Base-by-base conservation (phyloP, 2,113 vertebrate genomes). In the Larimichthys polyactis region DNA sequence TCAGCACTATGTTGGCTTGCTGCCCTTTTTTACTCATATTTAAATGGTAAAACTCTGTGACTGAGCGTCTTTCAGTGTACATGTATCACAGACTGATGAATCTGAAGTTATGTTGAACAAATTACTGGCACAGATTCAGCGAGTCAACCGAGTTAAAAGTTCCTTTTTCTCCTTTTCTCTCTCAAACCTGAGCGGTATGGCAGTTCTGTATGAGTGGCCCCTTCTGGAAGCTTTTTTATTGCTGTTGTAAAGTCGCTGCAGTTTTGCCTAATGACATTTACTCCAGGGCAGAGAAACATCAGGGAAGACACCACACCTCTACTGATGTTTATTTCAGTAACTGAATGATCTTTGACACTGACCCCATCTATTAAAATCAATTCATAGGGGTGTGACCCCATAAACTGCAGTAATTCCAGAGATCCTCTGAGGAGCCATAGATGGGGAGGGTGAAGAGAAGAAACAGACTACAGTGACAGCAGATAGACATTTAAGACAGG, bases 321-420 rank as follows among this genome's bases (percentile, higher is more conserved):
- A 11, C n/a, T 27, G 17, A 44, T 15, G 54, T 71, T 78, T 75
- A 68, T 71, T 67, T 64, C 76, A 65, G 12, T 75, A 75, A 81
- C 78, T 80, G 85, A 85, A 84, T 78, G 54, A 81, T 72, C 65
- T 78, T 75, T 79, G 60, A 73, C 69, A 78, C 10, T 32, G 71
- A 84, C 78, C 64, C 67, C 46, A 20, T 77, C 49, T 63, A 54
- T 40, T 85, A 48, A 82, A 74, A 82, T 78, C 36, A 64, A 51
- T 85, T 82, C 78, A 69, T 65, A 36, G 62, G 58, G 49, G 60
- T 60, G 20, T 64, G 63, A 80, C 27, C 59, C 48, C 57, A 16
- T 78, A 71, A 87, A 84, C n/a, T 29, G 69, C 52, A 54, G 32
- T 59, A 75, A 74, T 86, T 82, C 68, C 29, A 62, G 20, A 63